Conservation (phyloP, 1,140 invertebrate species). For the Eufriesea mexicana region DNA sequence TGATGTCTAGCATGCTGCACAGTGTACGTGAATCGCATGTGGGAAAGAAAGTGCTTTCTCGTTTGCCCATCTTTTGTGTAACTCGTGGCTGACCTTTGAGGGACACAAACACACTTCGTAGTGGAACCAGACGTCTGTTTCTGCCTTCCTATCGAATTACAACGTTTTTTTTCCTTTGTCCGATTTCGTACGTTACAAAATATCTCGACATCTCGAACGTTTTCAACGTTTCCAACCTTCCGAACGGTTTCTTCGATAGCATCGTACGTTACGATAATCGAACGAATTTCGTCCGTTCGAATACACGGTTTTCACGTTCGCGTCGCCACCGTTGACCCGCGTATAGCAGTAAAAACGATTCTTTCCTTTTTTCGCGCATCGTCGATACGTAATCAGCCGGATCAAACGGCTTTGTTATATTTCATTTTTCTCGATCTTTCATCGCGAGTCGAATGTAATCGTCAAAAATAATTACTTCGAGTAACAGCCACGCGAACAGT, state of each 20-base stretch:
- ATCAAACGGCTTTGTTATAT: not conserved
- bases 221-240: too few relatives aligned
- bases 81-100: conserved; percentile 32
- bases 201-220: too few relatives aligned
- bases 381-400: not conserved
- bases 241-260: too few relatives aligned
- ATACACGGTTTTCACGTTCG: not conserved
- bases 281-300: not conserved
- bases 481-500: too few relatives aligned
- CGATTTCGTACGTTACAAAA: too few relatives aligned
- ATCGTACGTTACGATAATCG: too few relatives aligned
- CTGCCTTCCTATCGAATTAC: not conserved
- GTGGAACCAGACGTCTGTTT: not conserved
- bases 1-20: conserved; percentile 17
- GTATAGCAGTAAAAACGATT: not conserved
- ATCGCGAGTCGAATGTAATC: not conserved
- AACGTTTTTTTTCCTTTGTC: too few relatives aligned
- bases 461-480: not conserved
- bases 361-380: not conserved
- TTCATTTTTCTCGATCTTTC: not conserved
- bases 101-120: not conserved
- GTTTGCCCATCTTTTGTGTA: conserved; percentile 46
- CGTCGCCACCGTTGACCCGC: not conserved
- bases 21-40: conserved; percentile 52
- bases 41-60: conserved; percentile 61